A percentile compares a stretch with the other conserved stretches of the same genome.
Evolutionary conservation across 2,113 vertebrate species (phyloP).

Genomic region (Monopterus albus): DNA sequence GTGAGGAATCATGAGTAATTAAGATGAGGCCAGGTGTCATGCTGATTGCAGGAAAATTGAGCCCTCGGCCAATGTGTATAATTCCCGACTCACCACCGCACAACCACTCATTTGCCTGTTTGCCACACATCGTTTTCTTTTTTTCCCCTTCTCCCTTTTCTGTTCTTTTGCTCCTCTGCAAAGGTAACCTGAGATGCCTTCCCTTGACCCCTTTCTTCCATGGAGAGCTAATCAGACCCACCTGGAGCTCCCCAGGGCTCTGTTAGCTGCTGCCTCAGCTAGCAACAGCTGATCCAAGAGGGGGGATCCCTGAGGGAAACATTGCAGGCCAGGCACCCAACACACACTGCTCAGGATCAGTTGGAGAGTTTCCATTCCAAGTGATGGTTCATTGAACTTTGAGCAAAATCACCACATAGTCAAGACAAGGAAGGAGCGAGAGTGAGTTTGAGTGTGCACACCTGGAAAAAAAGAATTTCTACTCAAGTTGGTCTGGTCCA

Average conservation of each 20-base stretch:
- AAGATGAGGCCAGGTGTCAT: constrained; percentile 79
- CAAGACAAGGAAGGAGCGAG: neutral
- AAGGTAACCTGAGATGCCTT: constrained; percentile 74
- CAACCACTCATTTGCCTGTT: constrained; percentile 62
- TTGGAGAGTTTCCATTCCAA: constrained; percentile 53
- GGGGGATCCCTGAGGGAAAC: constrained; percentile 60
- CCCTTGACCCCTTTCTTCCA: constrained; percentile 77
- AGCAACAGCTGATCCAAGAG: constrained; percentile 76
- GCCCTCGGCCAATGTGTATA: constrained; percentile 71
- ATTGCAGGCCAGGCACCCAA: constrained; percentile 59
- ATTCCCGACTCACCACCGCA: constrained; percentile 66
- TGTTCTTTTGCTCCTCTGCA: constrained; percentile 27
- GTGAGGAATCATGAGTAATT: constrained; percentile 80
- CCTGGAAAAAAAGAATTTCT: constrained; percentile 9
- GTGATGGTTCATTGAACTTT: constrained; percentile 62
- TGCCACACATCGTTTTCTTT: constrained; percentile 21
- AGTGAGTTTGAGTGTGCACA: constrained; percentile 8
- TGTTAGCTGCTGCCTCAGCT: constrained; percentile 76
- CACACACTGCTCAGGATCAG: constrained; percentile 54
- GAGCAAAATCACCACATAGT: constrained; percentile 43
- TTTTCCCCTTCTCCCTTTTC: constrained; percentile 15
- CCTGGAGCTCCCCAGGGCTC: constrained; percentile 75
- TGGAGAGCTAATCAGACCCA: constrained; percentile 80
- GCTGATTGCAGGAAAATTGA: constrained; percentile 77
- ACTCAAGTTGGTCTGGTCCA: neutral